Percentiles rank a stretch among this genome's conserved stretches.
These are phyloP conservation scores for Hypolimnas misippus DNA, from an alignment of 2,888 invertebrate species.

Conservation along the genomic window DNA sequence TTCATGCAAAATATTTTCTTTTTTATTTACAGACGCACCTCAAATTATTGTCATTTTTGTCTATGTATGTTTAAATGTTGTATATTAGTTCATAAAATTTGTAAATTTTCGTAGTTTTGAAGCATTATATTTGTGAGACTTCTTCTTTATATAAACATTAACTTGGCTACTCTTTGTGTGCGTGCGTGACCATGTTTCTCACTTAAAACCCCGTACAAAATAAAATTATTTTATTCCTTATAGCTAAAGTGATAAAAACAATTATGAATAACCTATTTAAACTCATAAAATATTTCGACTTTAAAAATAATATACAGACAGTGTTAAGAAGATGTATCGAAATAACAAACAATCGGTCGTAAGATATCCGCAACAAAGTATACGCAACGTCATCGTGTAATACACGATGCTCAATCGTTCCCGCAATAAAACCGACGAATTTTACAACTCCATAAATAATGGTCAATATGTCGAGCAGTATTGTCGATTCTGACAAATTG, in stretches of 20 bases:
- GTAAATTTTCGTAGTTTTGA: no score
- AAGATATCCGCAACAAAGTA: constrained; percentile 64
- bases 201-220: no score
- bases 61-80: no score
- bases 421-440: constrained; percentile 77
- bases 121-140: no score
- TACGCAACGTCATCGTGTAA: constrained; percentile 67
- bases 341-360: constrained; percentile 49
- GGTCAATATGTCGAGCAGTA: constrained; percentile 80
- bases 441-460: constrained; percentile 81
- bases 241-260: no score
- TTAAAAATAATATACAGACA: constrained; percentile 7
- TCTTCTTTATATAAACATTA: no score
- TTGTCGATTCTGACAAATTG: constrained; percentile 83
- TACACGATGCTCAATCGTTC: constrained; percentile 77
- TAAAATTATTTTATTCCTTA: no score
- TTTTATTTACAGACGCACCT: background rate
- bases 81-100: no score
- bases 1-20: constrained; percentile 11
- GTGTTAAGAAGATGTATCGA: constrained; percentile 1
- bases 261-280: no score
- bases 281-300: background rate
- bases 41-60: background rate
- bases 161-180: no score
- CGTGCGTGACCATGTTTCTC: no score